Evolutionary conservation across 2,888 invertebrate species (phyloP).

Genomic region (Rhogogaster chlorosoma): DNA sequence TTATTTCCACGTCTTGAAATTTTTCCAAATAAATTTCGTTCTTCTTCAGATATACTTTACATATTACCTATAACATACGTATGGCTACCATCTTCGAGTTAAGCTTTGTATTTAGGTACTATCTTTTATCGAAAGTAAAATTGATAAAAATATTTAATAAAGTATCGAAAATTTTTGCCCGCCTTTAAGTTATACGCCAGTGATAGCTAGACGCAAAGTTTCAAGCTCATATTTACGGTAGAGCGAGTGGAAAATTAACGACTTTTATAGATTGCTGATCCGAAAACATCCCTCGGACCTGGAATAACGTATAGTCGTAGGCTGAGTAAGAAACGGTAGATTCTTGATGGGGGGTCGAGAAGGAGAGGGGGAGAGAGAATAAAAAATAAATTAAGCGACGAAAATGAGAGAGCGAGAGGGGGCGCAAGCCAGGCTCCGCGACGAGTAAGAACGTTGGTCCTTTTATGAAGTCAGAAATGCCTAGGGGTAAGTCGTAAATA

Average conservation of each 20-base stretch:
- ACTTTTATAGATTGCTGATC: conserved; percentile 41
- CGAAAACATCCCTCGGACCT: conserved; percentile 37
- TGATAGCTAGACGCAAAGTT: conserved; percentile 19
- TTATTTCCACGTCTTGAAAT: neutral
- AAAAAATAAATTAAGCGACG: conserved; percentile 49
- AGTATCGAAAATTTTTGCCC: neutral
- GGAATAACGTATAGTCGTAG: conserved; percentile 17
- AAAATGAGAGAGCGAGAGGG: conserved; percentile 38
- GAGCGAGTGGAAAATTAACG: conserved; percentile 45
- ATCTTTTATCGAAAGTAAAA: neutral
- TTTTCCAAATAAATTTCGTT: neutral
- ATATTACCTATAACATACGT: neutral
- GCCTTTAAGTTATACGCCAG: neutral
- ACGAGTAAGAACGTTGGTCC: conserved; percentile 26
- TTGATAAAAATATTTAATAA: neutral
- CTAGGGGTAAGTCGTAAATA: conserved; percentile 53
- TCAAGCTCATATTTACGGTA: conserved; percentile 33
- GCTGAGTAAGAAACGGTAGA: neutral
- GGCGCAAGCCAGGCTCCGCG: neutral
- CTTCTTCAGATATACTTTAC: neutral
- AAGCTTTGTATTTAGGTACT: conserved; percentile 6
- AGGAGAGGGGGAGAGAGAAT: neutral
- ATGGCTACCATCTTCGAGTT: neutral
- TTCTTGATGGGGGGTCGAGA: neutral
- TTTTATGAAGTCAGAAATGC: conserved; percentile 51